Evolutionary conservation across 2,888 invertebrate genomes (phyloP).

Genomic region (Heliconius ethilla): DNA sequence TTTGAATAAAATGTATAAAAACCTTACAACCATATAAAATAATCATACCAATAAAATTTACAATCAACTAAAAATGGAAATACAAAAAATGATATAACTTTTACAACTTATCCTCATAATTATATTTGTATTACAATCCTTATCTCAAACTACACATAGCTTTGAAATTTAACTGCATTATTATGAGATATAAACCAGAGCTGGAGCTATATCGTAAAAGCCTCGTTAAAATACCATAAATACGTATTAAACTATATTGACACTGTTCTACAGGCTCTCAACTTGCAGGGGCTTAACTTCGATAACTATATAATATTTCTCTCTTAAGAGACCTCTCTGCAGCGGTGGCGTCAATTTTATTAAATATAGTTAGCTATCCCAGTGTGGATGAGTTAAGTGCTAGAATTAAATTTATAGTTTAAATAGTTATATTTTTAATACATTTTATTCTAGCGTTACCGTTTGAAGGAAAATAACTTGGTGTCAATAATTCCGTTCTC

Average conservation of each 20-base stretch:
- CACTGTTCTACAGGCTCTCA: conserved; percentile 3
- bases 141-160: not conserved
- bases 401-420: not conserved
- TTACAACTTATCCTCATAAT: conserved; percentile 1
- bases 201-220: conserved; percentile 2
- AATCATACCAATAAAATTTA: not conserved
- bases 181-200: conserved; percentile 1
- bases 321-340: not conserved
- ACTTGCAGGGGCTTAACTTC: not conserved
- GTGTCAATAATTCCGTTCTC: too few relatives aligned
- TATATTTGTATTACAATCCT: not conserved
- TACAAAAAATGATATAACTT: not conserved
- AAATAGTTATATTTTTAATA: not conserved
- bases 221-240: conserved; percentile 20
- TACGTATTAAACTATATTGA: conserved; percentile 17
- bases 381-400: not conserved
- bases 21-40: too few relatives aligned
- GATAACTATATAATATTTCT: conserved; percentile 6
- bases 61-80: not conserved
- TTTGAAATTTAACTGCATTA: conserved; percentile 8
- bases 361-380: not conserved
- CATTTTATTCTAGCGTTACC: not conserved
- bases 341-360: not conserved
- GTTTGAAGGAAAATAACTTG: too few relatives aligned
- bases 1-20: too few relatives aligned